Conservation (phyloP, 2,888 invertebrate species). For the Leucophenga maculata region DNA sequence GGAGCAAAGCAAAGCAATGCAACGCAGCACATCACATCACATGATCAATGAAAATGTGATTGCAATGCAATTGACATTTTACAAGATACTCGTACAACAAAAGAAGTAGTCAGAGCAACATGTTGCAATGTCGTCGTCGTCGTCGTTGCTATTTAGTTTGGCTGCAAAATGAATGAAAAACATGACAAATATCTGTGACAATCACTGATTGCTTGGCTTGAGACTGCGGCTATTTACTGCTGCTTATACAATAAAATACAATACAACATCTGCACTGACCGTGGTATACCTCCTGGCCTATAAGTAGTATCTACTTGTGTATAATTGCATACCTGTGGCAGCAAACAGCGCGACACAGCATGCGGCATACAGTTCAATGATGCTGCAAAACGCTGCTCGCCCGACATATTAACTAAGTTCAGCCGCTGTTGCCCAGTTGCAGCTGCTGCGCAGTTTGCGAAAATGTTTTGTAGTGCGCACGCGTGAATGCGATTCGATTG, state of each 20-base stretch:
- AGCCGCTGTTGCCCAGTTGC: too few relatives aligned
- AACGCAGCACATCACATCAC: constrained; percentile 33
- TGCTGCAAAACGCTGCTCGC: not conserved
- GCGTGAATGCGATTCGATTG: constrained; percentile 61
- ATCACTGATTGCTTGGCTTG: constrained; percentile 59
- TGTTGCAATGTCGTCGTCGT: constrained; percentile 36
- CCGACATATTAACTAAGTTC: constrained; percentile 7
- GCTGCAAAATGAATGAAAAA: constrained; percentile 43
- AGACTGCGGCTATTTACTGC: not conserved
- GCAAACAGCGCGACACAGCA: constrained; percentile 20
- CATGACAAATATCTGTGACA: constrained; percentile 66
- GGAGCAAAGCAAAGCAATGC: not conserved
- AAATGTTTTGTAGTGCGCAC: constrained; percentile 55
- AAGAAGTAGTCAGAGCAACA: constrained; percentile 35
- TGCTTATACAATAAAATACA: not conserved
- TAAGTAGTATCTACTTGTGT: not conserved
- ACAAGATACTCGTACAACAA: constrained; percentile 49
- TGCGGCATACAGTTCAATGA: constrained; percentile 3
- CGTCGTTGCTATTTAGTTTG: constrained; percentile 41
- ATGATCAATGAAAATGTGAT: constrained; percentile 45
- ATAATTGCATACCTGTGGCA: constrained; percentile 18
- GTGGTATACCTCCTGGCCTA: not conserved
- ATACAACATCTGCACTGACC: too few relatives aligned
- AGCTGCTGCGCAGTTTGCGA: constrained; percentile 27
- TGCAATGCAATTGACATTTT: constrained; percentile 65